Evolutionary conservation across 2,797 vertebrate species (phyloP).

Genomic region (Sebastolobus altivelis): DNA sequence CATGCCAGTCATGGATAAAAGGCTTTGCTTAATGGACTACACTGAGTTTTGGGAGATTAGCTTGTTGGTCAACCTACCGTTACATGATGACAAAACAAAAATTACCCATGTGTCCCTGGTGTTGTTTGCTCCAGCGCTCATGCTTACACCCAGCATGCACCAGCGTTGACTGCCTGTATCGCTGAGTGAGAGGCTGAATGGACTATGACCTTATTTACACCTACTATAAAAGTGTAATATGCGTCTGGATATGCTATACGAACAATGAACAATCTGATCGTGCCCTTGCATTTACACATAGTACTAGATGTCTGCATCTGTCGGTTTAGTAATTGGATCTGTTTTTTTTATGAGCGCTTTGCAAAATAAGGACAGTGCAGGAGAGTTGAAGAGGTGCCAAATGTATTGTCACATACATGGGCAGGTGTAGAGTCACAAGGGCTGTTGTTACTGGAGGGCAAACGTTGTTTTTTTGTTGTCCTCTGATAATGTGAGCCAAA

Average conservation of each 20-base stretch:
- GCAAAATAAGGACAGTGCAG: constrained; percentile 51
- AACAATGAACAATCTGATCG: constrained; percentile 65
- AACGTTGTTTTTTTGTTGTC: constrained; percentile 40
- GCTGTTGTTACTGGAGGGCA: constrained; percentile 26
- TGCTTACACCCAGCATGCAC: constrained; percentile 28
- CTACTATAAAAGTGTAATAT: constrained; percentile 71
- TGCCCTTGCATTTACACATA: constrained; percentile 66
- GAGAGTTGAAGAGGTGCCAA: constrained; percentile 56
- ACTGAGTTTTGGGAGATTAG: constrained; percentile 62
- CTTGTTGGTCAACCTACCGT: constrained; percentile 58
- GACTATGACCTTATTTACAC: constrained; percentile 64
- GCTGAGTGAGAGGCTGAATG: constrained; percentile 45
- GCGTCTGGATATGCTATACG: constrained; percentile 57
- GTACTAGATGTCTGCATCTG: constrained; percentile 67
- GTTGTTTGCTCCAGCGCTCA: constrained; percentile 52
- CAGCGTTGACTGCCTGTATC: constrained; percentile 32
- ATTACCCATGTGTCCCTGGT: constrained; percentile 58
- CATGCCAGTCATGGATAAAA: constrained; percentile 50
- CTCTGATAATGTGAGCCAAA: constrained; percentile 50
- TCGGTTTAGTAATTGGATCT: constrained; percentile 66
- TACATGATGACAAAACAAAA: constrained; percentile 70
- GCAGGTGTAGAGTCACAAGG: constrained; percentile 43
- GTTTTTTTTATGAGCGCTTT: constrained; percentile 61
- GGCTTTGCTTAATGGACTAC: constrained; percentile 60
- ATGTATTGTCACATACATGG: constrained; percentile 47